Evolutionary conservation across 1,140 invertebrate genomes (phyloP).

Genomic region (Augochlora pura): DNA sequence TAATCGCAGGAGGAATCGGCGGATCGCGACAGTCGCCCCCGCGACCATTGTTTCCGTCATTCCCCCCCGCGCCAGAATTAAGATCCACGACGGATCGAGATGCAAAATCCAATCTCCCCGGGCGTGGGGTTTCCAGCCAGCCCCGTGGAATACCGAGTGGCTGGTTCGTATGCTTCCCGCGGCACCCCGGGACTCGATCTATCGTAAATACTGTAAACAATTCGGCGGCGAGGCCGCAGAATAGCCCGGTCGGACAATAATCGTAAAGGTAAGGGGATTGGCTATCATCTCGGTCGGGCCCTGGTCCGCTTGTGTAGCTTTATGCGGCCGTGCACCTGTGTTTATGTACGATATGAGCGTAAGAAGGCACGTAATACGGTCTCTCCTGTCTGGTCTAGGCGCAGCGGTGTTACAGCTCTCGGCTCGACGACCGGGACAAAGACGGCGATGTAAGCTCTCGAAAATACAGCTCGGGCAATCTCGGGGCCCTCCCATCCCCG

Average conservation of each 20-base stretch:
- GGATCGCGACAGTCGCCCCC: no score
- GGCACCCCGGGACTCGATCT: constrained; percentile 35
- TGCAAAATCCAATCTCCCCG: constrained; percentile 2
- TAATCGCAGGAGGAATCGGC: no score
- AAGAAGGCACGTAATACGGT: constrained; percentile 28
- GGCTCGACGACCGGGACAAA: neutral
- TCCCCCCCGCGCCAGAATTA: neutral
- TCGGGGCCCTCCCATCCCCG: neutral
- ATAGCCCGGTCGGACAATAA: constrained; percentile 47
- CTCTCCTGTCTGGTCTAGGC: neutral
- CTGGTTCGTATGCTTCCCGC: constrained; percentile 8
- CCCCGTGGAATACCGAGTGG: neutral
- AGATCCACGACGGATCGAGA: neutral
- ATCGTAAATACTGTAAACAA: constrained; percentile 57
- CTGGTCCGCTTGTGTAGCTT: constrained; percentile 3
- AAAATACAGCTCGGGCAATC: constrained; percentile 42
- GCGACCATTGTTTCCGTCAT: no score
- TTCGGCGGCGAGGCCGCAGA: constrained; percentile 35
- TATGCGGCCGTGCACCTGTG: neutral
- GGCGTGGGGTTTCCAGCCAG: neutral
- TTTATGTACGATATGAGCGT: constrained; percentile 14
- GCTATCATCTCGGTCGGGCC: constrained; percentile 39
- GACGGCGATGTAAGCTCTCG: constrained; percentile 27
- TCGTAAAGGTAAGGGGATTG: constrained; percentile 63
- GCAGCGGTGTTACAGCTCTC: neutral